These are phyloP conservation scores for Caenorhabditis imperialis DNA, from an alignment of 2,888 invertebrate species.

Conservation along the genomic window DNA sequence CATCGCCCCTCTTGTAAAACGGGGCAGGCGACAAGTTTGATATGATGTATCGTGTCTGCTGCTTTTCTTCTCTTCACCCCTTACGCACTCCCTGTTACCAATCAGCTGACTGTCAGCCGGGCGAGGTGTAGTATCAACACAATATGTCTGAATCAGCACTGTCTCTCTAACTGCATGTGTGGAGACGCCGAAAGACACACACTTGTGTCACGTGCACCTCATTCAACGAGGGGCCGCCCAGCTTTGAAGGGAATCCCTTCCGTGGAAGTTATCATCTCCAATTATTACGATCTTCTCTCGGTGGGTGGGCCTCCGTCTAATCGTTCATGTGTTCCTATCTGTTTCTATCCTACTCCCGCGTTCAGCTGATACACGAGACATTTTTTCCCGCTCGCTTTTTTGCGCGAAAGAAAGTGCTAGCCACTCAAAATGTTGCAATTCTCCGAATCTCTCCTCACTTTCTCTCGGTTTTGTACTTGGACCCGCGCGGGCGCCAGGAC, in stretches of 20 bases:
- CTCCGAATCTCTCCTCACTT: conserved; percentile 39
- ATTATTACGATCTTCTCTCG: conserved; percentile 6
- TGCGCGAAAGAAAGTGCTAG: conserved; percentile 43
- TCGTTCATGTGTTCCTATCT: not conserved
- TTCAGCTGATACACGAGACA: too few relatives aligned
- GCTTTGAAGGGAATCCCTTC: conserved; percentile 38
- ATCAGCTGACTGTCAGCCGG: conserved; percentile 53
- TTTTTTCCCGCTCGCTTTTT: not conserved
- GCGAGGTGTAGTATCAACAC: conserved; percentile 47
- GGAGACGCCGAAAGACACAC: conserved; percentile 29
- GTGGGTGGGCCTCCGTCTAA: too few relatives aligned
- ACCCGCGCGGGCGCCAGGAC: conserved; percentile 37
- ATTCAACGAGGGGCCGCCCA: not conserved
- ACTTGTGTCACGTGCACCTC: conserved; percentile 36
- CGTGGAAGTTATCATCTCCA: conserved; percentile 3
- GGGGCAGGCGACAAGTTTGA: conserved; percentile 25
- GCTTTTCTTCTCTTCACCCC: conserved; percentile 6
- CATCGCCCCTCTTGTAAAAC: conserved; percentile 17
- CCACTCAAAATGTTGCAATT: conserved; percentile 53
- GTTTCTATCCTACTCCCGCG: too few relatives aligned
- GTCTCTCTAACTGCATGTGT: conserved; percentile 19
- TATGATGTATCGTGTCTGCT: conserved; percentile 47
- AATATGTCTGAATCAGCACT: conserved; percentile 47
- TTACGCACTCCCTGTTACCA: conserved; percentile 27
- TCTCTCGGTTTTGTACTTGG: conserved; percentile 24